Conservation (phyloP, 2,113 vertebrate species). For the Piprites chloris region DNA sequence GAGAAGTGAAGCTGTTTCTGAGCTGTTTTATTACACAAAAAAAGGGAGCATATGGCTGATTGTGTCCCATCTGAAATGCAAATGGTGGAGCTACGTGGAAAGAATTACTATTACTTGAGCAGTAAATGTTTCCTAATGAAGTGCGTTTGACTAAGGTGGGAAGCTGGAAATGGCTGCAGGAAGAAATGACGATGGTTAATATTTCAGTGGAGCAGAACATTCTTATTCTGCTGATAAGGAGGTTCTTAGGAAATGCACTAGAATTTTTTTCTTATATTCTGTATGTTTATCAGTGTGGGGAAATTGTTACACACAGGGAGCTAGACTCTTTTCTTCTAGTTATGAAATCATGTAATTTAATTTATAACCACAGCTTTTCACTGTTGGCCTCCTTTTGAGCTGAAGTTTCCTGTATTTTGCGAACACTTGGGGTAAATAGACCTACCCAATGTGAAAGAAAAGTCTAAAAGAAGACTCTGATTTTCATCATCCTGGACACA, state of each 20-base stretch:
- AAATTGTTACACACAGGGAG: background rate
- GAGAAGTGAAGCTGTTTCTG: slow-evolving; percentile 27
- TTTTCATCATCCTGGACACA: background rate
- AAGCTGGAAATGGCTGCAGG: background rate
- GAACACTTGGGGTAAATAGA: background rate
- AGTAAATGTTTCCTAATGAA: slow-evolving; percentile 49
- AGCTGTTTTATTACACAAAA: slow-evolving; percentile 18
- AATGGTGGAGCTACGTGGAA: slow-evolving; percentile 44
- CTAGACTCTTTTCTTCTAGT: background rate
- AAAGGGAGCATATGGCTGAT: slow-evolving; percentile 50
- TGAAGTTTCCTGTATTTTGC: background rate
- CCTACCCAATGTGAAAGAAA: background rate
- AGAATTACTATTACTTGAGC: slow-evolving; percentile 34
- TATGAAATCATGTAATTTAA: slow-evolving; percentile 20
- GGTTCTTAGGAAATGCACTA: slow-evolving; percentile 14
- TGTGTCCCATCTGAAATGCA: slow-evolving; percentile 62
- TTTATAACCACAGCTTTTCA: slow-evolving; percentile 18
- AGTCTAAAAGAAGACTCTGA: background rate
- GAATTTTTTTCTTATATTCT: background rate
- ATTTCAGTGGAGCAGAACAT: slow-evolving; percentile 34
- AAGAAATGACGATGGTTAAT: slow-evolving; percentile 12
- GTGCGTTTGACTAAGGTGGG: slow-evolving; percentile 47
- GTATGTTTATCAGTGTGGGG: background rate
- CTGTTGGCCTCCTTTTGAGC: background rate
- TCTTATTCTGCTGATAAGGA: slow-evolving; percentile 42